A percentile compares a stretch with the other conserved stretches of the same genome.
Conservation (phyloP, 2,113 vertebrate genomes). For the Brevimyrus niger region DNA sequence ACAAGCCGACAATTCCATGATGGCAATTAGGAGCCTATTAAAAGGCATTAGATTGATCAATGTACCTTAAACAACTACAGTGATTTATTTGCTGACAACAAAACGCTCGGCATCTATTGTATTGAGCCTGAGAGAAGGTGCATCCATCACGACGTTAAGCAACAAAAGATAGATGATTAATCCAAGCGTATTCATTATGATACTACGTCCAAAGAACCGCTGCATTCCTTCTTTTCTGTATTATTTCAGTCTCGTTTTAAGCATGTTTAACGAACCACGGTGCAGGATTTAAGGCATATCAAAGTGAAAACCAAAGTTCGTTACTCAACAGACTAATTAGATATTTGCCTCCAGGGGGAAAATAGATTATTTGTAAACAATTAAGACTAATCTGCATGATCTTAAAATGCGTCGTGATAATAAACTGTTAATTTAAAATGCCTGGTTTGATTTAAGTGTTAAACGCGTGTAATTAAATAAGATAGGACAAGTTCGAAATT, state of each 20-base stretch:
- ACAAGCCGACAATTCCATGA: conserved; percentile 72
- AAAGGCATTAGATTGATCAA: conserved; percentile 98
- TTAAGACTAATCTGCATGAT: conserved; percentile 2
- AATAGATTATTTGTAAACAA: conserved; percentile 32
- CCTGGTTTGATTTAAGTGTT: conserved; percentile 16
- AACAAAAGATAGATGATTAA: conserved; percentile 73
- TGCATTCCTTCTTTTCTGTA: conserved; percentile 53
- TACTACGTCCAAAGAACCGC: conserved; percentile 57
- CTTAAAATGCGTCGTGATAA: conserved; percentile 3
- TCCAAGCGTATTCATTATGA: conserved; percentile 69
- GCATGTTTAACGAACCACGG: conserved; percentile 49
- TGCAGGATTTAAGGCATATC: conserved; percentile 41
- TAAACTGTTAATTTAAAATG: conserved; percentile 19
- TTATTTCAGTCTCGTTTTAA: conserved; percentile 56
- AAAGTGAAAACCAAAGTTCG: conserved; percentile 25
- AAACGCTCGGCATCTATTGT: conserved; percentile 68
- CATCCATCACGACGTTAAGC: conserved; percentile 64
- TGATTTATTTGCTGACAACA: conserved; percentile 89
- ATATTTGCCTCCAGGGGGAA: conserved; percentile 41
- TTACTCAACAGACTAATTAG: conserved; percentile 42
- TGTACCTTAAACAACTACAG: conserved; percentile 97
- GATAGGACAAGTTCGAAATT: conserved; percentile 12
- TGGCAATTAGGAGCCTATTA: conserved; percentile 95
- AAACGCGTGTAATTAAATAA: conserved; percentile 21
- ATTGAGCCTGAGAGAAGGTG: conserved; percentile 62